phyloP scores from a whole-genome alignment of 2,113 vertebrate genomes.

The Octodon degus region DNA sequence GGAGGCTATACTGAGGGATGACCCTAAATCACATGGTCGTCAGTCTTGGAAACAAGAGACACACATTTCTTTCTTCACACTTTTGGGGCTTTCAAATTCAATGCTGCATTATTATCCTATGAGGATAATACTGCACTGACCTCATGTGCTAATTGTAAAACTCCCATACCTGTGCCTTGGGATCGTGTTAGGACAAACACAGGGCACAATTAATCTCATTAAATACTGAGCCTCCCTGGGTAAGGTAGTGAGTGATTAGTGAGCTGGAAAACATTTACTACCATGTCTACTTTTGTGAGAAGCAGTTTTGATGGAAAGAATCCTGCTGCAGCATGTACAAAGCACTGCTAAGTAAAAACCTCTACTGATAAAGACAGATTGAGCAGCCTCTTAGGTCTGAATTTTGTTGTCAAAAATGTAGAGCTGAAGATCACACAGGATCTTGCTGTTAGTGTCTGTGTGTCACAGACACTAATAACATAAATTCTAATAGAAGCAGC shows the following conservation, averaged over 20 bases:
- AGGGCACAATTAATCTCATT: not conserved
- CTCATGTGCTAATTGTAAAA: not conserved
- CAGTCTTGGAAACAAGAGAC: not conserved
- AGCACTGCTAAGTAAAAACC: constrained; percentile 13
- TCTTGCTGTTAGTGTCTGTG: not conserved
- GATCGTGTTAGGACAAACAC: rapidly evolving
- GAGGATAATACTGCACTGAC: not conserved
- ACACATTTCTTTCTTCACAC: not conserved
- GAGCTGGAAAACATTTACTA: constrained; percentile 5
- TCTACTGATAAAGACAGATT: constrained; percentile 54
- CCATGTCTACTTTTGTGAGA: constrained; percentile 11
- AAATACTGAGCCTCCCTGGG: not conserved
- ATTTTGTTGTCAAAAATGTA: constrained; percentile 68
- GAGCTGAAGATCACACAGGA: constrained; percentile 19
- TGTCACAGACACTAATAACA: not conserved
- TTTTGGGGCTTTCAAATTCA: not conserved
- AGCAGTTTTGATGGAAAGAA: constrained; percentile 60
- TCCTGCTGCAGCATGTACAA: constrained; percentile 33
- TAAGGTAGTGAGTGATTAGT: not conserved
- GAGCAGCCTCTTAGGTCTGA: constrained; percentile 65
- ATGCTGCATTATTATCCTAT: not conserved
- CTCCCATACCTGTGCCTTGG: not conserved
- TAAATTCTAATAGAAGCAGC: not conserved
- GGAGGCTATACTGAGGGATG: not conserved
- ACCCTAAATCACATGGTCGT: not conserved